Evolutionary conservation across 2,113 vertebrate species (phyloP), one percentile per base, ranked within the genome.

Genomic region (Sphaerodactylus townsendi): DNA sequence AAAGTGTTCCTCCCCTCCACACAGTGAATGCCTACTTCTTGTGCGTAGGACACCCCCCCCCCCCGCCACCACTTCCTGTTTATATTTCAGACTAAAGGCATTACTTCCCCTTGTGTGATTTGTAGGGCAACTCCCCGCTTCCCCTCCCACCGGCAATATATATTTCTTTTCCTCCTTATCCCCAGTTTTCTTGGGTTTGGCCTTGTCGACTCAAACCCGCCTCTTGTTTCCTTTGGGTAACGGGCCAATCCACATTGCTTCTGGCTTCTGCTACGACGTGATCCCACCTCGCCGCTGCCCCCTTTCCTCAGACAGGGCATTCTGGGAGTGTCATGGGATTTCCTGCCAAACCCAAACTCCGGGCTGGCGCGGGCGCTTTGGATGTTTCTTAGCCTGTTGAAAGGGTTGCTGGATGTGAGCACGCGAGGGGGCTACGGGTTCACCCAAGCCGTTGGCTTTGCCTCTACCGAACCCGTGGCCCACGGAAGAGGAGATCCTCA

Each of bases 31-130:
- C 89, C 92, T 91, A 90, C 90, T 87, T 88, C 82, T 89, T 91
- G 84, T 62, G 19, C 5, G n/a, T n/a, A n/a, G n/a, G 33, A 82
- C 15, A 14, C 3, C 2, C 14, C 15, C 25, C 8, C 35, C 88
- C n/a, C n/a, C n/a, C n/a, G n/a, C n/a, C 92, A 87, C 90, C 85
- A 87, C 87, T 30, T 2, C 5, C 4, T 37, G 11, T 41, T 59
- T 84, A 2, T 89, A 77, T 93, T 85, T 93, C 90, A 89, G 92
- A 94, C 93, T 93, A 95, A 95, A 94, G 91, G 88, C 89, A 93
- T 81, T 85, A n/a, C n/a, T n/a, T n/a, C n/a, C 90, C 91, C 88
- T 91, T 86, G 75, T 50, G 86, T 87, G 90, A 79, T 91, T 92
- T 88, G 88, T 91, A 90, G 82, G 90, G 90, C 90, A 56, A 79